phyloP scores from a whole-genome alignment of 1,140 invertebrate species.

The Muscidifurax raptorellus region DNA sequence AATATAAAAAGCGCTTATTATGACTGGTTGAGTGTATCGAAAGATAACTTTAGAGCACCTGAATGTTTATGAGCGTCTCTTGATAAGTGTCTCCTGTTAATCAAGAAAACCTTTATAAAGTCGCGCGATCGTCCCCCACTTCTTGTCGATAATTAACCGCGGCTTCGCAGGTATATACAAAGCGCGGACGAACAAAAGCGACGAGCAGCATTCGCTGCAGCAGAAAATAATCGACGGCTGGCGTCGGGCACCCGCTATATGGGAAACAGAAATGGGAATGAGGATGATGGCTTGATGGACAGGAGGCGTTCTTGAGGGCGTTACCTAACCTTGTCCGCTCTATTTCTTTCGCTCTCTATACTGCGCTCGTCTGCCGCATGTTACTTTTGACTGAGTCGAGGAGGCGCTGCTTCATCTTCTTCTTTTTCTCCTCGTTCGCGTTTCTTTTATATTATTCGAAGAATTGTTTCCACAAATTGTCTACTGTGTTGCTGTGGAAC shows the following conservation, averaged over 20 bases:
- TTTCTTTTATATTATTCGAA: conserved; percentile 42
- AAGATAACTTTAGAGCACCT: no score
- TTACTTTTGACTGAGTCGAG: conserved; percentile 48
- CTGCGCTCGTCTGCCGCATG: conserved; percentile 46
- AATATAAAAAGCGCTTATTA: no score
- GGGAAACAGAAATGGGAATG: conserved; percentile 75
- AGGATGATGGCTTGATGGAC: conserved; percentile 69
- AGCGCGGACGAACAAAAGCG: conserved; percentile 38
- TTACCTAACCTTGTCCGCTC: conserved; percentile 64
- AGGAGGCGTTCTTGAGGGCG: conserved; percentile 71
- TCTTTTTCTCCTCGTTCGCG: not conserved
- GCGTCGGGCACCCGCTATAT: conserved; percentile 69
- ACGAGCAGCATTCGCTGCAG: conserved; percentile 14
- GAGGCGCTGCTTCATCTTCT: not conserved
- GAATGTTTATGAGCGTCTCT: no score
- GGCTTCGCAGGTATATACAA: conserved; percentile 55
- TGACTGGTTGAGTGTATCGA: no score
- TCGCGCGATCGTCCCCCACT: conserved; percentile 28
- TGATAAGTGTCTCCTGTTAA: no score
- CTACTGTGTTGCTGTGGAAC: conserved; percentile 36
- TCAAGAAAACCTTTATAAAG: conserved; percentile 27
- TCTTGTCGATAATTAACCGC: conserved; percentile 68
- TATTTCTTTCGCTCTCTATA: conserved; percentile 64
- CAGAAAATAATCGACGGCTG: conserved; percentile 68
- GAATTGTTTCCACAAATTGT: conserved; percentile 48